Conservation (phyloP, 1,140 invertebrate genomes). For the Dolichoris vasculosae region DNA sequence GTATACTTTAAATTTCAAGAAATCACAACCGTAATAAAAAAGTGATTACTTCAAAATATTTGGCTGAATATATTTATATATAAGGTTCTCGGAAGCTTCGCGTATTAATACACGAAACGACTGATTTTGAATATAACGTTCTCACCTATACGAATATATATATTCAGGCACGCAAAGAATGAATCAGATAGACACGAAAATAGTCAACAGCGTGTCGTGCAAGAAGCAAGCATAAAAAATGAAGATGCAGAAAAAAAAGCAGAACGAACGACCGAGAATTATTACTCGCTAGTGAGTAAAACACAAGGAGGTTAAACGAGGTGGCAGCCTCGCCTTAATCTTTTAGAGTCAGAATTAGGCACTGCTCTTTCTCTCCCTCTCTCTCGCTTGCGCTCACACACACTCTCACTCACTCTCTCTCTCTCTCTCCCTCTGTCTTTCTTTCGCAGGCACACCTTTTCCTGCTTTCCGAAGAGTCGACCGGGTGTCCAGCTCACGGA, state of each 20-base stretch:
- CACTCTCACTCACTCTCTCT: constrained; percentile 35
- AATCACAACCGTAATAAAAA: too few species aligned
- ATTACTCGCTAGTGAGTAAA: neutral
- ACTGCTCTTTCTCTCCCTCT: neutral
- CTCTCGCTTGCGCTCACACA: too few species aligned
- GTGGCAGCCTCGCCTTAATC: constrained; percentile 70
- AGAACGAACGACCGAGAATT: neutral
- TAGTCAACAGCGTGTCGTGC: neutral
- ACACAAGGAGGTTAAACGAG: constrained; percentile 42
- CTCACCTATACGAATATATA: neutral
- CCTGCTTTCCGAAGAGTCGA: constrained; percentile 73
- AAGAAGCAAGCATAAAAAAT: neutral
- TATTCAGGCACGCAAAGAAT: neutral
- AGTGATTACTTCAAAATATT: too few species aligned
- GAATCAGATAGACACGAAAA: neutral
- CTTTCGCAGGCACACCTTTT: constrained; percentile 69
- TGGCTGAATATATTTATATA: too few species aligned
- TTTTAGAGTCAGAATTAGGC: constrained; percentile 71
- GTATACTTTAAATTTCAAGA: too few species aligned
- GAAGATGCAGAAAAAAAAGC: neutral
- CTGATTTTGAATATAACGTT: neutral
- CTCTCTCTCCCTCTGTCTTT: neutral
- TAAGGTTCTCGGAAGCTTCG: too few species aligned
- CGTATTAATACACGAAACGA: too few species aligned
- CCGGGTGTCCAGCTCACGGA: constrained; percentile 20